phyloP scores from a whole-genome alignment of 1,140 invertebrate species.

The Diorhabda carinulata region DNA sequence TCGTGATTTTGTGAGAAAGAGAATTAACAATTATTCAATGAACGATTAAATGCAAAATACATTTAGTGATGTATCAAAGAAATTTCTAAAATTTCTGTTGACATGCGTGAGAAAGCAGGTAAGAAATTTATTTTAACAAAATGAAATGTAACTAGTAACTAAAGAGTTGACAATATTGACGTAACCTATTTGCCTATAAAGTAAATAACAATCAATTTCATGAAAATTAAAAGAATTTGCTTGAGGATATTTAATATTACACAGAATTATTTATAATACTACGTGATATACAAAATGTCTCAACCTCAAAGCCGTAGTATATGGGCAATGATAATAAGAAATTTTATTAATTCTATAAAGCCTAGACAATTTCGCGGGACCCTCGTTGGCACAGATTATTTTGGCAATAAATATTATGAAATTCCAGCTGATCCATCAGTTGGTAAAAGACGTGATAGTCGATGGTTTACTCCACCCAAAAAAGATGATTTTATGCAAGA shows the following conservation, averaged over 20 bases:
- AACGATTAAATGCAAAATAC: neutral
- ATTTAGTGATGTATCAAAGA: neutral
- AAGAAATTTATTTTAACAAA: neutral
- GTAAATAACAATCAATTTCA: too few relatives aligned
- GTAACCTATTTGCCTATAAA: neutral
- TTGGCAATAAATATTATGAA: slow-evolving; percentile 80
- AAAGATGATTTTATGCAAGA: slow-evolving; percentile 64
- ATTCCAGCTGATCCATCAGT: slow-evolving; percentile 58
- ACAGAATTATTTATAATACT: too few relatives aligned
- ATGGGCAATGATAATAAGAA: slow-evolving; percentile 50
- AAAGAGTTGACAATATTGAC: neutral
- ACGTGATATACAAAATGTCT: slow-evolving; percentile 29
- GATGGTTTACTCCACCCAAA: slow-evolving; percentile 68
- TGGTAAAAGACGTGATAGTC: slow-evolving; percentile 56
- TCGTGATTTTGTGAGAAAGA: too few relatives aligned
- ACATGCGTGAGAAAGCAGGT: slow-evolving; percentile 1
- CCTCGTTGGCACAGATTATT: slow-evolving; percentile 59
- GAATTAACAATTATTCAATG: too few relatives aligned
- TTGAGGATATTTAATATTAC: too few relatives aligned
- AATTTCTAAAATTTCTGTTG: neutral
- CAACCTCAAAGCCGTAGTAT: slow-evolving; percentile 48
- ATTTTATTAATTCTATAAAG: slow-evolving; percentile 59
- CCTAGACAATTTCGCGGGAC: slow-evolving; percentile 53
- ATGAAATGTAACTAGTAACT: neutral
- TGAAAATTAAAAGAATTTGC: too few relatives aligned